phyloP scores from a whole-genome alignment of 2,888 invertebrate genomes.

The Eudasyphora cyanicolor region DNA sequence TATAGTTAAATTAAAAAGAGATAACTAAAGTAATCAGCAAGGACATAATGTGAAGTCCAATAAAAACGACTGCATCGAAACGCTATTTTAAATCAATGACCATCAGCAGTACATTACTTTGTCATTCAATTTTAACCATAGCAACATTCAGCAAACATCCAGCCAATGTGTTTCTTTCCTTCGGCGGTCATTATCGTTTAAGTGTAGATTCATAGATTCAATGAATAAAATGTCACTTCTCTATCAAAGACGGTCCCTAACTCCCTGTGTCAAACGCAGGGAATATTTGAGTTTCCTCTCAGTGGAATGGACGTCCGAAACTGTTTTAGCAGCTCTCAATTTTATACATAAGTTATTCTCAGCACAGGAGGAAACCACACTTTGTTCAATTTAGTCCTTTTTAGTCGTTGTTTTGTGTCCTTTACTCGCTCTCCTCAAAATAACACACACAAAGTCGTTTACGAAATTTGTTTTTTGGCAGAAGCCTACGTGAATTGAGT shows the following conservation, averaged over 20 bases:
- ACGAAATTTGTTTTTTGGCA: constrained; percentile 72
- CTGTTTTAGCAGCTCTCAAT: constrained; percentile 31
- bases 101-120: constrained; percentile 33
- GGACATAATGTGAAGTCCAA: too few species aligned
- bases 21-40: too few species aligned
- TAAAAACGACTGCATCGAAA: background rate
- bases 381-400: constrained; percentile 17
- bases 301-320: background rate
- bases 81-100: constrained; percentile 10
- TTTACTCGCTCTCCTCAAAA: background rate
- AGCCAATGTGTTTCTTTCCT: constrained; percentile 43
- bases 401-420: background rate
- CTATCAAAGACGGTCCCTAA: constrained; percentile 26
- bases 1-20: too few species aligned
- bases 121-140: constrained; percentile 16
- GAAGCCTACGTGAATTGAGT: constrained; percentile 76
- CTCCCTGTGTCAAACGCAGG: background rate
- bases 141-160: constrained; percentile 12
- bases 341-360: constrained; percentile 28
- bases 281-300: background rate
- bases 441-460: background rate
- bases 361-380: constrained; percentile 35
- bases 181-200: constrained; percentile 60
- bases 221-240: constrained; percentile 42
- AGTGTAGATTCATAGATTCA: constrained; percentile 37